Base-by-base conservation (phyloP, 2,113 vertebrate genomes). In the Psittacula cyanocephala region DNA sequence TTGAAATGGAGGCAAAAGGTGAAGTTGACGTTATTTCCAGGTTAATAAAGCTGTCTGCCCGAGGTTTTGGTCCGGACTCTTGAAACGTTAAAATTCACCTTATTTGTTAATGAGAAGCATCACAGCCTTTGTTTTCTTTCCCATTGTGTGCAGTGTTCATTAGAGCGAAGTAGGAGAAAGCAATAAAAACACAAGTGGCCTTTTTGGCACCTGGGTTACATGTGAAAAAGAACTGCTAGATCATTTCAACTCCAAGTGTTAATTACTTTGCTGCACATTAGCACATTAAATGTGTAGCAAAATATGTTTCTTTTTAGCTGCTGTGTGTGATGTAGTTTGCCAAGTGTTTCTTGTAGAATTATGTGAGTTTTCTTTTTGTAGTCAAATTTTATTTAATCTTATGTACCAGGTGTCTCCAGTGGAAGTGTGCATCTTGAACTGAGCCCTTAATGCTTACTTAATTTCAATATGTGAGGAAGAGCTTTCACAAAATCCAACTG, bases 241-340 rank as follows among this genome's bases (percentile, higher is more conserved):
- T 68, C 7, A 4, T 39, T 35, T 69, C 68, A 69, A 9, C 31
- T 89, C 49, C n/a, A 37, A 47, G 63, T 81, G 85, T 74, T 94
- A 94, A 94, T 94, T 74, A 60, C 53, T 94, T 81, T 72, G 28
- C 65, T 89, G 68, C 33, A 55, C n/a, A 85, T 94, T 87, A 91
- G 37, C 75, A 83, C 59, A 14, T 80, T 77, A 59, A 50, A 93
- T 24, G 46, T 46, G 68, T 43, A 37, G 68, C 27, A 89, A 28
- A 89, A 83, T 59, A 64, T 74, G 79, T 93, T 91, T 79, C 39
- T 33, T 25, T 46, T 41, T 67, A 83, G 67, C 59, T 70, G 4
- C 88, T 23, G 1, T 53, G 10, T 69, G n/a, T 57, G 49, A 20
- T 59, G 23, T 16, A 22, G 10, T 52, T 85, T 78, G 89, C 72